Evolutionary conservation across 2,888 invertebrate species (phyloP).

Genomic region (Dryocosmus kuriphilus): DNA sequence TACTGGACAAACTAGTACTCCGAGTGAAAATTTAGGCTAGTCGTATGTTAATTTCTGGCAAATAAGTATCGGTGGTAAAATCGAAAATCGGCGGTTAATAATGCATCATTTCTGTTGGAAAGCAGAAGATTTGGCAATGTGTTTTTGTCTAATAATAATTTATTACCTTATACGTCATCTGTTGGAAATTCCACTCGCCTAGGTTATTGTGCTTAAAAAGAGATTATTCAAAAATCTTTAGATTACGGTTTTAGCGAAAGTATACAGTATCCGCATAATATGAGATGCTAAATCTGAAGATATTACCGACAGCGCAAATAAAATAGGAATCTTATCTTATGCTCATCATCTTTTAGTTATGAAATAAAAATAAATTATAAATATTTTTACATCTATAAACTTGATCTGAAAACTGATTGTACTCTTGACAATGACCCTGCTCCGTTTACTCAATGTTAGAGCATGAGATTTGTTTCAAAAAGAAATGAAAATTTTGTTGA

Average conservation of each 20-base stretch:
- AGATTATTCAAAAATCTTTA: constrained; percentile 7
- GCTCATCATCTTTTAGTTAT: neutral
- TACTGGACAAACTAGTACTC: constrained; percentile 69
- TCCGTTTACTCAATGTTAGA: neutral
- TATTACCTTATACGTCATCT: neutral
- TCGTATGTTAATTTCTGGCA: constrained; percentile 66
- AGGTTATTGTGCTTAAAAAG: constrained; percentile 21
- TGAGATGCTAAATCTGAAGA: neutral
- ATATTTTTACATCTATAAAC: no score
- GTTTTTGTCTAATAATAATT: constrained; percentile 8
- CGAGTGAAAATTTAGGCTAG: constrained; percentile 73
- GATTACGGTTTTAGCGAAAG: neutral
- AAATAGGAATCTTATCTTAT: neutral
- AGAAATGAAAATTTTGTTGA: neutral
- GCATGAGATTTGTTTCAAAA: neutral
- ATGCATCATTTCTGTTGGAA: constrained; percentile 5
- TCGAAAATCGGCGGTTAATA: neutral
- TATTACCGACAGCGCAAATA: neutral
- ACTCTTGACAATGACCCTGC: neutral
- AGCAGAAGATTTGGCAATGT: neutral
- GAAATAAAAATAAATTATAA: neutral
- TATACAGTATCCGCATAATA: neutral
- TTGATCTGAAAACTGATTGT: neutral
- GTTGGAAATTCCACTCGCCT: neutral
- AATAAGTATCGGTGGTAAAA: constrained; percentile 27